Base-by-base conservation (phyloP, 1,140 invertebrate species). In the Apolygus lucorum region DNA sequence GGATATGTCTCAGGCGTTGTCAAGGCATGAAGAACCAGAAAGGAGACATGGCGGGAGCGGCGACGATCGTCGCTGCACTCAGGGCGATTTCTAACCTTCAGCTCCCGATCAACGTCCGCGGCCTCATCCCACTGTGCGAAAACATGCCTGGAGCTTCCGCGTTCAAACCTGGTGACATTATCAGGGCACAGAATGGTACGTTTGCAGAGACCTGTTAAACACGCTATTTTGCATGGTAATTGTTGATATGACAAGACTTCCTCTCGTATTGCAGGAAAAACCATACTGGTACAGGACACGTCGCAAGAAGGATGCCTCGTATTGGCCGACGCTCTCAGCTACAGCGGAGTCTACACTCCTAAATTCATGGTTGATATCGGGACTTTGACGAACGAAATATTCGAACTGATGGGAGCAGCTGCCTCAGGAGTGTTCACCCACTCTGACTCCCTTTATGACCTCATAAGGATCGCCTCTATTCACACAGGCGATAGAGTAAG, bases 1-100 rank as follows among this genome's bases (percentile, higher is more conserved):
- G 87, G 28, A 82, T 88, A 22, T 86, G 84, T 63, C 70, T 88
- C 2, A 87, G 87, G 74, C 74, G 79, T 13, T 76, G 77, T 27
- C 77, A 80, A 28, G 79, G 82, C 28, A 87, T 87, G 82, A 81
- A 83, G 71, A 76, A 79, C 52, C 86, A 86, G 85, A 75, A 86
- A 68, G 86, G 80, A 17, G 87, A 88, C 74, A 88, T 88, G 86
- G 85, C 84, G 22, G 87, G 87, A 8, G 86, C 85, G 14, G 87
- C 87, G 1, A 82, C 80, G 75, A 81, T 85, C 21, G 78, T 83
- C 8, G 83, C 81, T 0, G 77, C 84, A 11, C 77, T 86, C 24
- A 75, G 79, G 21, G 81, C 84, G 2, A 79, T 83, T 17, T 81
- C 83, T 21, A 76, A 77, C 28, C 77, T 88, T 0, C 77, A 81